Percentiles rank a stretch among this genome's conserved stretches.
Evolutionary conservation across 2,888 invertebrate genomes (phyloP).

Genomic region (Galeopsomyia nigrocyanea): DNA sequence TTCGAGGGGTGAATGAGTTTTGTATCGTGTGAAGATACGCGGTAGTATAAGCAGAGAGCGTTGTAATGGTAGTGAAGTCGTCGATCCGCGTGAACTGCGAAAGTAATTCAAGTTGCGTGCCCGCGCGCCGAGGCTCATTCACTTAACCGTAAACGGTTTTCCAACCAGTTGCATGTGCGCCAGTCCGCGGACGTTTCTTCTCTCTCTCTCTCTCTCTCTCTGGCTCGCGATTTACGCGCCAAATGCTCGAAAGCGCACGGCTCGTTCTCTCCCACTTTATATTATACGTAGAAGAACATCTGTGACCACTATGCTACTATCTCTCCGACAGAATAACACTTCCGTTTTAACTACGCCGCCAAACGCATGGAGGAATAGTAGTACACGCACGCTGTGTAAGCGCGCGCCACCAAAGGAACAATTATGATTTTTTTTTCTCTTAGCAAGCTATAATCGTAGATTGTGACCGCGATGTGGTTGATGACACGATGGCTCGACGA

Average conservation of each 20-base stretch:
- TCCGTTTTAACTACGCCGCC: too few relatives aligned
- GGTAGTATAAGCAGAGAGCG: neutral
- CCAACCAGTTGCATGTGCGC: conserved; percentile 43
- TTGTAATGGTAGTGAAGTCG: conserved; percentile 1
- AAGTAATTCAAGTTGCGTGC: conserved; percentile 47
- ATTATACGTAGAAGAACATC: neutral
- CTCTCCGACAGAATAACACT: neutral
- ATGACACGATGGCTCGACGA: conserved; percentile 13
- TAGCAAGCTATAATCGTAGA: neutral
- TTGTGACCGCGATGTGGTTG: neutral
- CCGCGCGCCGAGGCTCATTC: conserved; percentile 34
- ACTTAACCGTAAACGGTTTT: conserved; percentile 46
- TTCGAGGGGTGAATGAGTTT: too few relatives aligned
- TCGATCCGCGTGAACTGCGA: conserved; percentile 26
- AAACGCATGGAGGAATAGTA: too few relatives aligned
- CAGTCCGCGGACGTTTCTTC: conserved; percentile 8
- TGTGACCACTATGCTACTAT: conserved; percentile 7
- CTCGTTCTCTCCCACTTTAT: conserved; percentile 1
- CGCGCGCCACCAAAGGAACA: conserved; percentile 19
- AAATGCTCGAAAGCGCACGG: neutral
- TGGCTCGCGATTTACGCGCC: conserved; percentile 30
- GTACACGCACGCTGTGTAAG: neutral
- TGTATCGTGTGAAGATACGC: too few relatives aligned
- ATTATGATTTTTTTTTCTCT: conserved; percentile 27
- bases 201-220: neutral